Evolutionary conservation across 2,888 invertebrate species (phyloP).

Genomic region (Sphecodes monilicornis): DNA sequence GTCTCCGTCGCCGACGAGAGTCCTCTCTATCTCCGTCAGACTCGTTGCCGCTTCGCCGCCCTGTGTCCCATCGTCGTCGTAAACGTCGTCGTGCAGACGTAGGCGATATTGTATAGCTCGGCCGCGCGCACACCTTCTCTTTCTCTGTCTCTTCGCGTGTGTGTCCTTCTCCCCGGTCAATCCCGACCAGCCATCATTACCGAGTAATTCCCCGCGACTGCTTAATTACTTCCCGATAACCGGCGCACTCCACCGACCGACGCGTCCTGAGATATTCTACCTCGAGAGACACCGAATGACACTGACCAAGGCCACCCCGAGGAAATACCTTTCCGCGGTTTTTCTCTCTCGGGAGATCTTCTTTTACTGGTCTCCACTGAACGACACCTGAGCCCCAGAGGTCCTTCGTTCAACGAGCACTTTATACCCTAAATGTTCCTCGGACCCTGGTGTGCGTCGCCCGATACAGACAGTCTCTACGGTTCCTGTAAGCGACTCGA

Average conservation of each 20-base stretch:
- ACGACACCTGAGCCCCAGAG: neutral
- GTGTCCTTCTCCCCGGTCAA: slow-evolving; percentile 25
- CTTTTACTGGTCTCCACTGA: neutral
- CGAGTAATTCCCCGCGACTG: slow-evolving; percentile 49
- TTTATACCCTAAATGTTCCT: neutral
- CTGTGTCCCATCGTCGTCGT: neutral
- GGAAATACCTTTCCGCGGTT: neutral
- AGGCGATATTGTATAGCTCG: slow-evolving; percentile 23
- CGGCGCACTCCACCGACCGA: slow-evolving; percentile 16
- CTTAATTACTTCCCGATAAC: slow-evolving; percentile 60
- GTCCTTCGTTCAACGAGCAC: neutral
- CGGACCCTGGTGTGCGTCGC: neutral
- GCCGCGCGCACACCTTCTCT: slow-evolving; percentile 31
- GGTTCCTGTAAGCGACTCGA: neutral
- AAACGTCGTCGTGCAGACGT: neutral
- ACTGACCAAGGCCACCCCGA: neutral
- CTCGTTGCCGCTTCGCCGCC: neutral
- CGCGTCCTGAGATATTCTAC: neutral
- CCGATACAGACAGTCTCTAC: neutral
- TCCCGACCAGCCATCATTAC: slow-evolving; percentile 55
- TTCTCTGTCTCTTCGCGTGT: neutral
- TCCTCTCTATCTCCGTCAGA: neutral
- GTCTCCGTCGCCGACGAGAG: neutral
- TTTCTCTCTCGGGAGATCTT: neutral
- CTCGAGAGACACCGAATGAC: neutral